Percentiles rank a stretch among this genome's conserved stretches.
Conservation (phyloP, 2,888 invertebrate species). For the Amblyteles armatorius region DNA sequence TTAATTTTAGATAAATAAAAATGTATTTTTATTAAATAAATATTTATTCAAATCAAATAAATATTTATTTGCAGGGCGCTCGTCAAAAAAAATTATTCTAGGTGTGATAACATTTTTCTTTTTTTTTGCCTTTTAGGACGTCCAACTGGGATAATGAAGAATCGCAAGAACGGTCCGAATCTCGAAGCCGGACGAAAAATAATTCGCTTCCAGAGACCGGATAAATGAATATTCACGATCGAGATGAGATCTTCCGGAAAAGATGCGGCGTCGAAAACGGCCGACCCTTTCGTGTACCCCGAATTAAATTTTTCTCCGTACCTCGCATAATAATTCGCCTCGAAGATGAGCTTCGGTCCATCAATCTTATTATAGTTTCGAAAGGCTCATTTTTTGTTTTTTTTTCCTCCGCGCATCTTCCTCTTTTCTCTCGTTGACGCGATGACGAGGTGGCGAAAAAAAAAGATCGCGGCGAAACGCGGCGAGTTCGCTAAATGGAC, state of each 20-base stretch:
- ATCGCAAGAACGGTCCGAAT: conserved; percentile 8
- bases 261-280: not conserved
- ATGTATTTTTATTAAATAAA: too few relatives aligned
- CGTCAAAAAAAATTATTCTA: too few relatives aligned
- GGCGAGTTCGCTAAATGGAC: conserved; percentile 66
- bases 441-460: conserved; percentile 59
- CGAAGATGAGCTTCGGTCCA: conserved; percentile 41
- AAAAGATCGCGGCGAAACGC: conserved; percentile 48
- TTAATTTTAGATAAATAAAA: too few relatives aligned
- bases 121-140: not conserved
- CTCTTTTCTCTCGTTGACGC: conserved; percentile 47
- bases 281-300: not conserved
- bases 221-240: conserved; percentile 5
- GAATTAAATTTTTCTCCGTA: conserved; percentile 27
- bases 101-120: not conserved
- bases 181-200: not conserved
- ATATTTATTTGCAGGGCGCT: too few relatives aligned
- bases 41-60: too few relatives aligned
- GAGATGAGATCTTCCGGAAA: not conserved
- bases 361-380: conserved; percentile 45
- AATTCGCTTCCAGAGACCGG: not conserved
- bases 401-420: conserved; percentile 13
- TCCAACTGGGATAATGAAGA: conserved; percentile 1
- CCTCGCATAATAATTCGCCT: conserved; percentile 18
- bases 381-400: conserved; percentile 11